Conservation (phyloP, 2,113 vertebrate genomes). For the Ophthalmolycus amberensis region DNA sequence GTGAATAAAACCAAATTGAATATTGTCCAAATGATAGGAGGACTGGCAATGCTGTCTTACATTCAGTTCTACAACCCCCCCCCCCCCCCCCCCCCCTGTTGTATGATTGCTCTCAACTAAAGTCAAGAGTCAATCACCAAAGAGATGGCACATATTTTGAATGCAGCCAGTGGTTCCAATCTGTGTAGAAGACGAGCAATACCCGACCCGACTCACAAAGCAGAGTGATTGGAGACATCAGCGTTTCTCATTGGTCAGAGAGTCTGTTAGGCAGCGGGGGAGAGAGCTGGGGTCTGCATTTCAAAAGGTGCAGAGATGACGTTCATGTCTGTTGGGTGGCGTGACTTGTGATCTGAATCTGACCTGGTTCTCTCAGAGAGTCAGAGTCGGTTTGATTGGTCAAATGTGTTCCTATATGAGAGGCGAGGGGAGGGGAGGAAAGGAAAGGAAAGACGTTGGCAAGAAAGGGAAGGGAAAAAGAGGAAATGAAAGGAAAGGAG, state of each 20-base stretch:
- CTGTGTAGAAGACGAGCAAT: constrained; percentile 2
- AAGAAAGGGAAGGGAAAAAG: neutral
- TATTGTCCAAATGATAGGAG: neutral
- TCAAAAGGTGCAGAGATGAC: constrained; percentile 20
- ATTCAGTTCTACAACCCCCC: neutral
- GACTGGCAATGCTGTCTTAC: neutral
- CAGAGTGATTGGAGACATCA: constrained; percentile 15
- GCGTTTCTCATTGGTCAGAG: constrained; percentile 11
- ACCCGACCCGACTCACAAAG: constrained; percentile 32
- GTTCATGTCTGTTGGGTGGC: neutral
- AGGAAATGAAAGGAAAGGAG: neutral
- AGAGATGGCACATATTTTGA: constrained; percentile 39
- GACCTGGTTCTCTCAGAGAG: neutral
- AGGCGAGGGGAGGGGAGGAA: neutral
- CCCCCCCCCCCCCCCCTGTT: neutral
- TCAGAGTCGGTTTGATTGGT: neutral
- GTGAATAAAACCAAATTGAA: neutral
- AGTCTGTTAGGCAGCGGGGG: neutral
- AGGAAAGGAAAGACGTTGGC: too few relatives aligned
- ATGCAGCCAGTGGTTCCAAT: constrained; percentile 26
- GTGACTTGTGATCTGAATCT: constrained; percentile 15
- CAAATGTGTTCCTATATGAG: neutral
- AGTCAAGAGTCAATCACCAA: constrained; percentile 40
- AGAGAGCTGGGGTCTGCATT: constrained; percentile 18
- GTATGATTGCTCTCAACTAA: constrained; percentile 8